phyloP scores from a whole-genome alignment of 1,140 invertebrate species.

The Listronotus oregonensis region DNA sequence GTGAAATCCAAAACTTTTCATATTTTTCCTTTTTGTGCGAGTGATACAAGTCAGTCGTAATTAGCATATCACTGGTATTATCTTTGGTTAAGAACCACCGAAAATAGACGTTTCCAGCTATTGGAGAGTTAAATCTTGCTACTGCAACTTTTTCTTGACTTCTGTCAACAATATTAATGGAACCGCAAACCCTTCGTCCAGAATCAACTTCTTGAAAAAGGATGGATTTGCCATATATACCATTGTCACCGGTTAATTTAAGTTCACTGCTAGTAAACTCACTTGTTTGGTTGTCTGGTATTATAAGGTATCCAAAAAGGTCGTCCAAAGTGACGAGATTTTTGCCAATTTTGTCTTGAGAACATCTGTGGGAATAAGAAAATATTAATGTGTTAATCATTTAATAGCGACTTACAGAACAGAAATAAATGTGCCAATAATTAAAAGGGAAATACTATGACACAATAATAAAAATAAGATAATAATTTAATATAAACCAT shows the following conservation, averaged over 20 bases:
- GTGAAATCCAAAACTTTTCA: constrained; percentile 61
- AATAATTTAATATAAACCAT: too few relatives aligned
- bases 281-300: constrained; percentile 74
- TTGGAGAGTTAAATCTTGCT: constrained; percentile 76
- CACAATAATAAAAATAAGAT: too few relatives aligned
- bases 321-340: constrained; percentile 65
- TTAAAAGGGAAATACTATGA: too few relatives aligned
- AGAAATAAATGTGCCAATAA: too few relatives aligned
- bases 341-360: constrained; percentile 60
- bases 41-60: constrained; percentile 74
- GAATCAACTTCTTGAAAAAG: constrained; percentile 69
- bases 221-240: constrained; percentile 80
- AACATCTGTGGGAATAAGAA: constrained; percentile 57
- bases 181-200: constrained; percentile 51
- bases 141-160: constrained; percentile 79
- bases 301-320: constrained; percentile 63
- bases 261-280: constrained; percentile 65
- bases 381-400: too few relatives aligned
- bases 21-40: constrained; percentile 59
- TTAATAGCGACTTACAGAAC: too few relatives aligned
- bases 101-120: constrained; percentile 83
- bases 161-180: constrained; percentile 65
- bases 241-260: constrained; percentile 42
- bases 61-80: constrained; percentile 74
- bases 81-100: constrained; percentile 75